These are phyloP conservation scores for Chascanopsetta lugubris DNA, from an alignment of 2,113 vertebrate species.

Conservation along the genomic window DNA sequence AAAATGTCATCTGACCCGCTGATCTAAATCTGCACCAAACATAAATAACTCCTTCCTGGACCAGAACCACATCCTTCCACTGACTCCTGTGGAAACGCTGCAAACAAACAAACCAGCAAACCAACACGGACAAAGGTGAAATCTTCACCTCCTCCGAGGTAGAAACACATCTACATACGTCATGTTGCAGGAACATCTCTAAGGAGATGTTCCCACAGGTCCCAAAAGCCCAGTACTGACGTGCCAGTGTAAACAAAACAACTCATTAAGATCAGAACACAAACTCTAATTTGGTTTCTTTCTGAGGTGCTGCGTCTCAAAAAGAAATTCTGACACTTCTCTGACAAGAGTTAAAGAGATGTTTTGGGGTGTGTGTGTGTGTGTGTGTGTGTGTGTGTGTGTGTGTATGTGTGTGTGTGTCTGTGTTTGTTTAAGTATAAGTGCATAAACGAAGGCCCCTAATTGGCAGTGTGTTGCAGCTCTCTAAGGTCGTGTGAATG, in stretches of 20 bases:
- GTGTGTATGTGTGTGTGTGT: neutral
- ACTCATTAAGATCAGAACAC: neutral
- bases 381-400: neutral
- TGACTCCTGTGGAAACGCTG: too few relatives aligned
- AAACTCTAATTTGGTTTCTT: neutral
- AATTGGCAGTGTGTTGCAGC: neutral
- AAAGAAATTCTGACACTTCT: slow-evolving; percentile 6
- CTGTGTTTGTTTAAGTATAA: neutral
- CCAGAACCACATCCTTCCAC: too few relatives aligned
- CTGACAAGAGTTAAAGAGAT: neutral
- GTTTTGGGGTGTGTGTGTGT: neutral
- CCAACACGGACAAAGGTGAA: too few relatives aligned
- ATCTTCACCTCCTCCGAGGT: neutral
- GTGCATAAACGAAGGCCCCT: neutral
- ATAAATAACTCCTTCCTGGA: neutral
- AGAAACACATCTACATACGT: neutral
- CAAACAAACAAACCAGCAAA: too few relatives aligned
- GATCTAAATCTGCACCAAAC: neutral
- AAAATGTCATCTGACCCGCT: neutral
- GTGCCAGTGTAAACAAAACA: neutral
- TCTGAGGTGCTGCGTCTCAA: neutral
- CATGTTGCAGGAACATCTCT: neutral
- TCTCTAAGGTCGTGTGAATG: slow-evolving; percentile 8
- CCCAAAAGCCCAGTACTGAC: neutral
- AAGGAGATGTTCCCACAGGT: slow-evolving; percentile 23